Conservation (phyloP, 2,888 invertebrate species). For the Tetropium fuscum region DNA sequence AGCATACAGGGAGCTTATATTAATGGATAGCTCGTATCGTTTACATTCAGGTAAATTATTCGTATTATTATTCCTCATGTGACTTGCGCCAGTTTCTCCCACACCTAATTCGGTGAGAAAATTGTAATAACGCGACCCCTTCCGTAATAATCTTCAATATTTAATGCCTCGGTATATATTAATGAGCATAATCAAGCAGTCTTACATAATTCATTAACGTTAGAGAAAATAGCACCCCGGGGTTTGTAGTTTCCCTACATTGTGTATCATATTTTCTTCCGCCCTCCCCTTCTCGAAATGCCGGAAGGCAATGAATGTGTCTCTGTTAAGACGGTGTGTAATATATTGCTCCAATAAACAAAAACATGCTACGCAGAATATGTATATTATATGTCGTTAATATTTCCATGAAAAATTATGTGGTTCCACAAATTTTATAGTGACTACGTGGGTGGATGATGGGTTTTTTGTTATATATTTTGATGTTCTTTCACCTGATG, state of each 20-base stretch:
- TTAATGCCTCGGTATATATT: conserved; percentile 22
- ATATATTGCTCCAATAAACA: conserved; percentile 7
- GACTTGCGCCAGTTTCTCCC: conserved; percentile 6
- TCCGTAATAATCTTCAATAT: conserved; percentile 18
- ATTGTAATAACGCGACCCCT: not conserved
- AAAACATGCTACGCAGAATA: not conserved
- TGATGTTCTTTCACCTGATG: no score
- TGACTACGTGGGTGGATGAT: no score
- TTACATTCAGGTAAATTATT: conserved; percentile 10
- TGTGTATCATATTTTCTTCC: conserved; percentile 4
- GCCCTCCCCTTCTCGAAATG: not conserved
- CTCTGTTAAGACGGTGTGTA: not conserved
- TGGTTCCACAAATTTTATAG: no score
- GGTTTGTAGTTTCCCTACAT: conserved; percentile 6
- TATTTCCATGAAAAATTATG: conserved; percentile 1
- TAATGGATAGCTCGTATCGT: not conserved
- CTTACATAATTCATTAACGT: conserved; percentile 25
- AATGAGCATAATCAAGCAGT: conserved; percentile 27
- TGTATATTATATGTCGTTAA: conserved; percentile 6
- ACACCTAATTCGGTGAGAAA: conserved; percentile 9
- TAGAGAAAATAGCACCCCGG: conserved; percentile 22
- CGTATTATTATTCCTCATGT: conserved; percentile 2
- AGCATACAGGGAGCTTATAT: not conserved
- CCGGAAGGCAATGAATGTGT: not conserved
- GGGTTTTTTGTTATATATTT: no score